A percentile compares a stretch with the other conserved stretches of the same genome.
phyloP scores from a whole-genome alignment of 2,888 invertebrate species.

The Caprella mutica region DNA sequence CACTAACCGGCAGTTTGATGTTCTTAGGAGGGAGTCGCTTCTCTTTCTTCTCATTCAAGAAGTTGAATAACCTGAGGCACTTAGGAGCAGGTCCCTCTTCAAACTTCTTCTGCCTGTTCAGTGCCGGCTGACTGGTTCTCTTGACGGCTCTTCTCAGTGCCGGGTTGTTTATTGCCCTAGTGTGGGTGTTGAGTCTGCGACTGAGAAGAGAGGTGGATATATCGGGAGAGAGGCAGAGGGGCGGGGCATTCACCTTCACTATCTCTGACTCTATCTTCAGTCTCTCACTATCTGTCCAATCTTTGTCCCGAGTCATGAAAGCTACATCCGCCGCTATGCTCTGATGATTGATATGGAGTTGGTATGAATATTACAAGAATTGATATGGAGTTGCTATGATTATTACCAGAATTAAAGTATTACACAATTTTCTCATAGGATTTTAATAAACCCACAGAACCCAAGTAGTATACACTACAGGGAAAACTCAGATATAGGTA shows the following conservation, averaged over 20 bases:
- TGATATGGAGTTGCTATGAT: not conserved
- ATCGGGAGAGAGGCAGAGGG: conserved; percentile 77
- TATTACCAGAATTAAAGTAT: not conserved
- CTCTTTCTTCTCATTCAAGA: conserved; percentile 26
- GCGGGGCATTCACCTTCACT: conserved; percentile 71
- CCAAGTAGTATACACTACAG: too few species aligned
- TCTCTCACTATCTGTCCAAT: conserved; percentile 64
- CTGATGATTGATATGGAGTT: conserved; percentile 7
- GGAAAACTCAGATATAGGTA: too few species aligned
- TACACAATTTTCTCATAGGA: not conserved
- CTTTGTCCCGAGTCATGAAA: conserved; percentile 47
- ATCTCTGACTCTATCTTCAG: conserved; percentile 70
- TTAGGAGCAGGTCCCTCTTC: conserved; percentile 29
- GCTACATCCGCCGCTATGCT: conserved; percentile 52
- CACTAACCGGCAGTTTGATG: conserved; percentile 26
- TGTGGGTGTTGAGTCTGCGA: conserved; percentile 42
- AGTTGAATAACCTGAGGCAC: conserved; percentile 23
- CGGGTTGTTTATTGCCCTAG: conserved; percentile 22
- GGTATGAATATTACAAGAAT: not conserved
- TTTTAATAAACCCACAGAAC: too few species aligned
- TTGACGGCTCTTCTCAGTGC: conserved; percentile 24
- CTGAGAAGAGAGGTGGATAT: conserved; percentile 65
- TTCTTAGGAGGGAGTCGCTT: conserved; percentile 20
- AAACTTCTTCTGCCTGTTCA: conserved; percentile 29
- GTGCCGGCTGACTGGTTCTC: conserved; percentile 31